Base-by-base conservation (phyloP, 2,797 vertebrate genomes). In the Microcaecilia unicolor region DNA sequence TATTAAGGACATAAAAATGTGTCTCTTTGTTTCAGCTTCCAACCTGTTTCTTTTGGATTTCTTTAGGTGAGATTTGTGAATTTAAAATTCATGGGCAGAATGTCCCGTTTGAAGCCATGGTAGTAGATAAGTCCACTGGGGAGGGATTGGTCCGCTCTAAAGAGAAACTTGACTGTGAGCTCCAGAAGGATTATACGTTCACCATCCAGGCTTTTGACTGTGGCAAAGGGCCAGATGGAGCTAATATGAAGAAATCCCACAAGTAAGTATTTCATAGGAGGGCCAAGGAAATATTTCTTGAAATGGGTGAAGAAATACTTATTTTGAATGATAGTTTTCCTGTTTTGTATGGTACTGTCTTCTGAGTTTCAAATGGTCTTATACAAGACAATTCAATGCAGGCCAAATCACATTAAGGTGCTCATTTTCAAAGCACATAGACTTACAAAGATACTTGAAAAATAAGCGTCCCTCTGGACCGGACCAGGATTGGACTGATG, bases 161-260 rank as follows among this genome's bases (percentile, higher is more conserved):
- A 38, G 91, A 96, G 10, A 93, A 94, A 37, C 82, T 98, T 37
- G 95, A 98, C 80, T 99, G 96, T 3, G 96, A 98, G 41, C 81
- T 98, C 7, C 93, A 95, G 83, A 98, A 97, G 48, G 94, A 95
- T 46, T 95, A 97, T 67, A 92, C 92, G 0, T 98, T 98, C 68
- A 88, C 89, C 64, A 90, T 99, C 58, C 96, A 99, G 76, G 96
- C 95, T 31, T 97, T 95, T 0, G 96, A 99, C 74, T 99, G 96
- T 8, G 96, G 96, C 9, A 89, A 92, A 55, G 93, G 90, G 25
- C 92, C 93, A 0, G 93, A 97, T 10, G 88, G 92, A 13, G 63
- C 75, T 5, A 89, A 83, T 39, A 82, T 83, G 41, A 99, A 98
- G 53, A 99, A 94, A 67, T 98, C 96, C 24, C 96, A 98, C 82